phyloP scores from a whole-genome alignment of 2,113 vertebrate genomes.

The Felis catus region DNA sequence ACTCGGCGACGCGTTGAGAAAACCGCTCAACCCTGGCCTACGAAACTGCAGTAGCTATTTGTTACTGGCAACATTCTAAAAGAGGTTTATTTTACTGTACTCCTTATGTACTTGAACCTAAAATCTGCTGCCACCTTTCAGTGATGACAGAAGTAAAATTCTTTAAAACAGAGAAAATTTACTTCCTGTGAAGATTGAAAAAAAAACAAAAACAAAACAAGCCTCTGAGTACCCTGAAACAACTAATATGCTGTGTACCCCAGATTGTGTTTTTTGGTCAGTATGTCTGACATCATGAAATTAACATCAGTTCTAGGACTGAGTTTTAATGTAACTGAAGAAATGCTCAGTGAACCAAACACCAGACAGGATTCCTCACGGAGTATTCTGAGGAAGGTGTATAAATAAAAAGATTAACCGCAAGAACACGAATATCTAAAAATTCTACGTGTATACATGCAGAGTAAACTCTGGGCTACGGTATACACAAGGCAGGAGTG shows the following conservation, averaged over 20 bases:
- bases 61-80: neutral
- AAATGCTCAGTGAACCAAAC: neutral
- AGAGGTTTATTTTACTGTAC: neutral
- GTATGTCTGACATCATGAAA: neutral
- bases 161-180: conserved; percentile 44
- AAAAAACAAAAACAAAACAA: neutral
- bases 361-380: neutral
- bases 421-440: neutral
- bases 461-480: neutral
- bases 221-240: neutral
- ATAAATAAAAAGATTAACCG: neutral
- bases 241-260: neutral
- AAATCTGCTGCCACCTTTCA: neutral
- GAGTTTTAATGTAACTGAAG: neutral
- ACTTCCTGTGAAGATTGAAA: neutral
- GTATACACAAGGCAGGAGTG: neutral
- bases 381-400: neutral
- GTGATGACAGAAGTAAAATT: conserved; percentile 19
- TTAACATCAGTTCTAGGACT: neutral
- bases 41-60: neutral
- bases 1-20: neutral
- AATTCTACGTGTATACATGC: neutral
- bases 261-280: neutral
- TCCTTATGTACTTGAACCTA: neutral
- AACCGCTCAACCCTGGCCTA: neutral